Base-by-base conservation (phyloP, 2,888 invertebrate genomes). In the Pelosia muscerda region DNA sequence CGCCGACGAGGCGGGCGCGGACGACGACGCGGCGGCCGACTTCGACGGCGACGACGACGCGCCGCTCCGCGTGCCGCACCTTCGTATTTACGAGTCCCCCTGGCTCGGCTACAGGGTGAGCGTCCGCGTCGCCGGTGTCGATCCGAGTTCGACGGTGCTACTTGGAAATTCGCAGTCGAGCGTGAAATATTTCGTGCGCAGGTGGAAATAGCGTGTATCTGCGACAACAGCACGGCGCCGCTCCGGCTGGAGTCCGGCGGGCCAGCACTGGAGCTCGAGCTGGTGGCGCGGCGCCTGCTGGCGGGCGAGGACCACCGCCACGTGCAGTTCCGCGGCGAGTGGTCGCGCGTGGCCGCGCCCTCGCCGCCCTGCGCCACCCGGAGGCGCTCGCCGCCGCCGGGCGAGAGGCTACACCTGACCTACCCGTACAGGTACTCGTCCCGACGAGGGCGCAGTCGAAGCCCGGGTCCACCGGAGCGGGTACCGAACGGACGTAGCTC, bases 301-400 rank as follows among this genome's bases (percentile, higher is more conserved):
- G 96, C 98, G 65, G 96, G 96, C 63, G 97, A 98, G 90, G 97
- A 98, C 90, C 98, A 97, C 87, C 96, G 97, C 38, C 96, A 97
- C 84, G 95, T 98, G 65, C 97, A 97, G 91, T 98, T 98, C 90
- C 96, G 96, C 82, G 98, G 97, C 9, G 92, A 95, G 15, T 97
- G 92, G 93, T 11, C 76, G 26, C 81, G 83, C 55, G 74, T 56
- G 53, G 72, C 77, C 42, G 79, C 66, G 13, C 77, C 77, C 73
- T 71, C 80, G 66, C 84, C 81, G 4, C 76, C 75, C 65, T 89
- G 86, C 83, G 89, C 84, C 75, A 66, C 68, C 34, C 82, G 83
- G 54, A 88, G 86, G 76, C 90, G 84, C 67, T 85, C 86, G 69
- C 72, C 85, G 6, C 86, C 89, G 19, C 90, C 90, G 28, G 93